Evolutionary conservation across 1,140 invertebrate genomes (phyloP), one percentile per base, ranked within the genome.

Genomic region (Drosophila punjabiensis): DNA sequence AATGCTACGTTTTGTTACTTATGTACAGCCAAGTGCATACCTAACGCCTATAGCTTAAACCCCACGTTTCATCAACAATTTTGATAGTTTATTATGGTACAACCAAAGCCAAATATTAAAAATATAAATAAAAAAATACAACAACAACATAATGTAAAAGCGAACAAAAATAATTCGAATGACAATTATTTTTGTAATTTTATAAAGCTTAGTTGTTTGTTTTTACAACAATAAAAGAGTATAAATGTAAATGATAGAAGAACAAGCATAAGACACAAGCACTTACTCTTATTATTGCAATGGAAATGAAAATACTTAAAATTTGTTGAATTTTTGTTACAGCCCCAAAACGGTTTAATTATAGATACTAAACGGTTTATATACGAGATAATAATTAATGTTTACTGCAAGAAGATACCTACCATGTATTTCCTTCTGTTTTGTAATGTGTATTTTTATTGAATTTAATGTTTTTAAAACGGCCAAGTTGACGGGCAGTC

Each of bases 171-270:
- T 89, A 89, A 89, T 84, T 84, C 53, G 45, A 84, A 80, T 68
- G 61, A 86, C 73, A 90, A 86, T 91, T 90, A 90, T 90, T 90
- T 90, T 90, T 90, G 86, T 90, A 90, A 90, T 90, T 90, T 90
- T 90, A 90, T 86, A 90, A 90, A 82, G 89, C 64, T 82, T 73
- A 73, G 86, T 88, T 88, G 74, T 75, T 69, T 75, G 52, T 39
- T 87, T 88, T 89, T 68, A 71, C 68, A 78, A 79, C 69, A 59
- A 79, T 39, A 48, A 50, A 65, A 59, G 64, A 32, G 60, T 66
- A 70, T 43, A 41, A 47, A 58, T 59, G 28, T 24, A 45, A 77
- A 59, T 13, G 41, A 55, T 78, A 33, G 48, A 70, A 55, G 9
- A 77, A 61, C 16, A 56, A 48, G 53, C 64, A 53, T 18, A 48